phyloP scores from a whole-genome alignment of 92 coral and sea anemone species.

The Siderastrea siderea region DNA sequence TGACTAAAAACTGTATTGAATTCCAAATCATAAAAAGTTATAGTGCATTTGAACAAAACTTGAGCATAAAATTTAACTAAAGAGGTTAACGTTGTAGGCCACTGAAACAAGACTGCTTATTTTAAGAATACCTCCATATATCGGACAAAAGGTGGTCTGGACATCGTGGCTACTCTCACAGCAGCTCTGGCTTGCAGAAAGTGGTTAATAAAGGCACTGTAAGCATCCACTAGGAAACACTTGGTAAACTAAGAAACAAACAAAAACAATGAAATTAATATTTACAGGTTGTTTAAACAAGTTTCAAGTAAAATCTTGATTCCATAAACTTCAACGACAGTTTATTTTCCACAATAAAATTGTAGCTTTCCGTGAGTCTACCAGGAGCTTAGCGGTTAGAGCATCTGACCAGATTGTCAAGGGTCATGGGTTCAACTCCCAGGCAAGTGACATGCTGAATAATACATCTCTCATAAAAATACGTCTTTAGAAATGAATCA shows the following conservation, averaged over 20 bases:
- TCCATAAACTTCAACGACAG: no score
- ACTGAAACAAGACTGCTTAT: background rate
- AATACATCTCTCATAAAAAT: no score
- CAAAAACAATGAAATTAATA: background rate
- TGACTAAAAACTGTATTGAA: no score
- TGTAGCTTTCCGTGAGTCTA: no score
- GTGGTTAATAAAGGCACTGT: constrained; percentile 96
- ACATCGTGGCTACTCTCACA: constrained; percentile 87
- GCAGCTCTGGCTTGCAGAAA: constrained; percentile 97
- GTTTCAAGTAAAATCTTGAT: no score
- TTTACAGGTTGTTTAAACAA: background rate
- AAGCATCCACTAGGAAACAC: constrained; percentile 96
- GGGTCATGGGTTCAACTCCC: background rate
- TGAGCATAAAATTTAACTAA: no score
- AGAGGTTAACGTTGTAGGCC: background rate
- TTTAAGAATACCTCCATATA: constrained; percentile 85
- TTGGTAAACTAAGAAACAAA: constrained; percentile 87
- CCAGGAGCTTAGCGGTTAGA: no score
- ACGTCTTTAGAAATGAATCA: no score
- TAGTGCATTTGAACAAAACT: no score
- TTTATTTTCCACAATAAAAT: no score
- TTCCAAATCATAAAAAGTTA: no score
- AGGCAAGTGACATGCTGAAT: background rate
- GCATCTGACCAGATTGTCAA: background rate
- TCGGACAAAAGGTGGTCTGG: constrained; percentile 92